A percentile compares a stretch with the other conserved stretches of the same genome.
phyloP scores from a whole-genome alignment of 2,113 vertebrate species.

The Picathartes gymnocephalus region DNA sequence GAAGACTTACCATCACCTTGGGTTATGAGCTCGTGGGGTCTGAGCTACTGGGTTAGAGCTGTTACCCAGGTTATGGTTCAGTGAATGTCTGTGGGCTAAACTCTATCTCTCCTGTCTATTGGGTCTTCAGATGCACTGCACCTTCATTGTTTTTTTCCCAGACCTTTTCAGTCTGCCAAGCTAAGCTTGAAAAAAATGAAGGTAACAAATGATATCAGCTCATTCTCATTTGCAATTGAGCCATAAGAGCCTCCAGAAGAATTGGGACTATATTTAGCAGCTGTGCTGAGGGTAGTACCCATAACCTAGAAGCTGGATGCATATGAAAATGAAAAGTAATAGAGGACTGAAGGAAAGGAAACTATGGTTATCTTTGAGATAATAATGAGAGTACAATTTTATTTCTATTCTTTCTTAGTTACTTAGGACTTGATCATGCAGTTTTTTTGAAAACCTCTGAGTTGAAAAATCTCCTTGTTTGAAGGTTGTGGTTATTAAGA shows the following conservation, averaged over 20 bases:
- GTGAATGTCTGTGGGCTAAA: background rate
- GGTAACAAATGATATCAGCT: background rate
- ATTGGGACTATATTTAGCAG: background rate
- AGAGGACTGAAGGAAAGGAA: background rate
- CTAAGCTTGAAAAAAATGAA: background rate
- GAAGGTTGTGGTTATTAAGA: background rate
- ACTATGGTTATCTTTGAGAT: background rate
- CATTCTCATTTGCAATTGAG: rapidly evolving
- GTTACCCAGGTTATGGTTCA: background rate
- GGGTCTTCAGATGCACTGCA: background rate
- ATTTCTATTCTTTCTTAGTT: background rate
- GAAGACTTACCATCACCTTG: background rate
- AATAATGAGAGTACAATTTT: background rate
- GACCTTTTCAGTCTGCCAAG: background rate
- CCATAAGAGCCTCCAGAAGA: background rate
- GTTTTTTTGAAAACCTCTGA: background rate
- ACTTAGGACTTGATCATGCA: background rate
- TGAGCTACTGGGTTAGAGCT: background rate
- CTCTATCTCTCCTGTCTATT: background rate
- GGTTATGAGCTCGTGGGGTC: background rate
- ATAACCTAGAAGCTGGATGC: background rate
- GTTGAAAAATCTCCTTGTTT: background rate
- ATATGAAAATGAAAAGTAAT: background rate
- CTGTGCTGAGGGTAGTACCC: background rate
- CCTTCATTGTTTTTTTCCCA: background rate